A percentile compares a stretch with the other conserved stretches of the same genome.
Evolutionary conservation across 2,888 invertebrate genomes (phyloP).

Genomic region (Chaitophorus viminalis): DNA sequence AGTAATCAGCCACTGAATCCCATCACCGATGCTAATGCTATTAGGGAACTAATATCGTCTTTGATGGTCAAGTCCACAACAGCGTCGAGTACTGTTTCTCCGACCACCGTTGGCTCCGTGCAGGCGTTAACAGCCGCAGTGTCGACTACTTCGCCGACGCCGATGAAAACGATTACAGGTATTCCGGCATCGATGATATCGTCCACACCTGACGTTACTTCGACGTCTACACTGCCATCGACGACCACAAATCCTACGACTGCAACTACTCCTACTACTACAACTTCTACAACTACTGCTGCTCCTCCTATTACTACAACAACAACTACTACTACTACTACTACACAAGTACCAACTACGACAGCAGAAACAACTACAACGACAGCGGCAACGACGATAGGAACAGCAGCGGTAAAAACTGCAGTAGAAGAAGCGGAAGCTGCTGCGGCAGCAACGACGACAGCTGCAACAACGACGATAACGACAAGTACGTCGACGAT

Average conservation of each 20-base stretch:
- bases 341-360: constrained; percentile 6
- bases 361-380: constrained; percentile 31
- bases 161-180: not conserved
- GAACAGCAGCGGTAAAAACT: constrained; percentile 63
- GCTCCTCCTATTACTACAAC: not conserved
- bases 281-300: constrained; percentile 30
- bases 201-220: constrained; percentile 18
- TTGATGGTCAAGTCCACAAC: constrained; percentile 30
- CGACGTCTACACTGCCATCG: not conserved
- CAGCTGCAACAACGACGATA: not conserved
- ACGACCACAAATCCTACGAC: not conserved
- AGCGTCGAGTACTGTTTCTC: not conserved
- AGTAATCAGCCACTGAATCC: constrained; percentile 2
- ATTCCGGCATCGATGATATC: constrained; percentile 21
- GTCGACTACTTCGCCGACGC: constrained; percentile 22
- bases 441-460: not conserved
- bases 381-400: constrained; percentile 60
- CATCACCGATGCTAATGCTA: constrained; percentile 31
- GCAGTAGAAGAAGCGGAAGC: constrained; percentile 64
- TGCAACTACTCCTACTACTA: not conserved
- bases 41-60: constrained; percentile 40
- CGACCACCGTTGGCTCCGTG: not conserved
- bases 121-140: constrained; percentile 7
- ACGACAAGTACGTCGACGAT: not conserved
- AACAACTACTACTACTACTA: constrained; percentile 27